Conservation (phyloP, 2,797 vertebrate genomes). For the Scleropages formosus region DNA sequence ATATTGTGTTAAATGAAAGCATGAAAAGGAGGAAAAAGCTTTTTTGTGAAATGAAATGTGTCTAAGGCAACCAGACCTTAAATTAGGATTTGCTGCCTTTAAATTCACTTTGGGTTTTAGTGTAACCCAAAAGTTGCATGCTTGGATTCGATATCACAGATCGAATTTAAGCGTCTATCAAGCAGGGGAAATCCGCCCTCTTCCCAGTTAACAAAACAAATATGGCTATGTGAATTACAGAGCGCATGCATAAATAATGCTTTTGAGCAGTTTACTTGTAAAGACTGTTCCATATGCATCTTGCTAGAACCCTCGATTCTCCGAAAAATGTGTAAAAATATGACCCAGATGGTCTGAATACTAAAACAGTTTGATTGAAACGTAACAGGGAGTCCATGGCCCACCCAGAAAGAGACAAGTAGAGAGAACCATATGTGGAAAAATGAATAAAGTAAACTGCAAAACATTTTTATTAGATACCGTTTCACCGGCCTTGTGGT, state of each 20-base stretch:
- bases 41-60: too few relatives aligned
- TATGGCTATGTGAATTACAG: conserved; percentile 55
- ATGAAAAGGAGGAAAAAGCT: too few relatives aligned
- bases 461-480: conserved; percentile 80
- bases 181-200: conserved; percentile 35
- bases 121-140: neutral
- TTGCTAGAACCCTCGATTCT: conserved; percentile 64
- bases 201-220: conserved; percentile 43
- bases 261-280: conserved; percentile 37
- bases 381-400: conserved; percentile 61
- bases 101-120: neutral
- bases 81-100: neutral
- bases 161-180: conserved; percentile 47
- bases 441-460: conserved; percentile 78
- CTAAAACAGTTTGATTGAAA: conserved; percentile 70
- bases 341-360: conserved; percentile 63
- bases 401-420: conserved; percentile 72
- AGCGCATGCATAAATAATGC: conserved; percentile 47
- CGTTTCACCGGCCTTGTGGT: conserved; percentile 69
- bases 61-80: neutral
- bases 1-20: too few relatives aligned
- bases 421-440: conserved; percentile 73
- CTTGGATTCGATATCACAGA: conserved; percentile 49
- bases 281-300: conserved; percentile 59
- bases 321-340: conserved; percentile 72